Evolutionary conservation across 2,113 vertebrate species (phyloP), one percentile per base, ranked within the genome.

Genomic region (Aldabrachelys gigantea): DNA sequence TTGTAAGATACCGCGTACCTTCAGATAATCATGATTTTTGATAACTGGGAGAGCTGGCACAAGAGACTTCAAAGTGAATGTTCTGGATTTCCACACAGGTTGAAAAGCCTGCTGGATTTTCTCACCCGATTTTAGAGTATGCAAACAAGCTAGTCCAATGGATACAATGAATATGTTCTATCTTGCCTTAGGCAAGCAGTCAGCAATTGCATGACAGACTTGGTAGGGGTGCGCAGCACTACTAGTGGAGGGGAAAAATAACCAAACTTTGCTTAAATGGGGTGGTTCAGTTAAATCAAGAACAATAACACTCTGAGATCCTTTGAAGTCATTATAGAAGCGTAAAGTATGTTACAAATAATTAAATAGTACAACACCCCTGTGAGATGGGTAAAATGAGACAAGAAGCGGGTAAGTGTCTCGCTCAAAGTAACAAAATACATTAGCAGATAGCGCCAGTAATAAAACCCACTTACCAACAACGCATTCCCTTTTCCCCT

Each of bases 41-140:
- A 41, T 31, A 52, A 24, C 59, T 38, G 41, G 85, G 72, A 17
- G 49, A 87, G 86, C n/a, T 1, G 19, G 57, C 22, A 85, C 89
- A 62, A 88, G 44, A 91, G 19, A 4, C 78, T 92, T 31, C 88
- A 93, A 83, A 96, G 75, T 29, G 95, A 62, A 82, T 25, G n/a
- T 84, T 53, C 21, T 93, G 78, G 81, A 41, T 93, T 94, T 65
- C 19, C 49, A 6, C 38, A 44, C 22, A 44, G 72, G 5, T 44
- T 76, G 38, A 25, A 78, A 78, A 27, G 75, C 41, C 75, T 14
- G 3, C 24, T 78, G 75, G 75, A 24, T 27, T 78, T 27, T 76
- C 38, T 76, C 24, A 9, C 38, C 10, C 44, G 21, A 44, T 76
- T 76, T 76, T 25, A 44, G 19, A 44, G 19, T 76, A 41, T 76